Evolutionary conservation across 2,113 vertebrate species (phyloP).

Genomic region (Phoenicopterus ruber): DNA sequence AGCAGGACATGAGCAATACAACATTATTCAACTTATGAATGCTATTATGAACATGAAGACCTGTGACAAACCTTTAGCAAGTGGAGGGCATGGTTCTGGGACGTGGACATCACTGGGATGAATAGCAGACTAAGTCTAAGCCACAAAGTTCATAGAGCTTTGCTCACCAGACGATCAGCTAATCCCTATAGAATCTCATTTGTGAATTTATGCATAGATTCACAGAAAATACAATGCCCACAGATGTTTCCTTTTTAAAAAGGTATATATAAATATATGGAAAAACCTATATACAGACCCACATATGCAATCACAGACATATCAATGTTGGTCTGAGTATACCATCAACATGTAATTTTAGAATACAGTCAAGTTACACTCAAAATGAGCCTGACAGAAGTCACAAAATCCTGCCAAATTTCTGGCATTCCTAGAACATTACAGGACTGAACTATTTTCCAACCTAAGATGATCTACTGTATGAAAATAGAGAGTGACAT

Average conservation of each 20-base stretch:
- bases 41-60: neutral
- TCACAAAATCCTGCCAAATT: neutral
- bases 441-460: neutral
- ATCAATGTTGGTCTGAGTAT: neutral
- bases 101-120: neutral
- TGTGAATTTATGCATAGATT: neutral
- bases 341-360: neutral
- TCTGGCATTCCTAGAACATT: neutral
- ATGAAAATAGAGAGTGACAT: neutral
- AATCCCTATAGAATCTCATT: neutral
- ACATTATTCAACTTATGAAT: no score
- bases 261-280: no score
- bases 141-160: neutral
- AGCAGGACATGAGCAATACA: neutral
- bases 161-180: neutral
- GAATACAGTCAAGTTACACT: neutral
- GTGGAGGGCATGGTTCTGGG: neutral
- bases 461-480: neutral
- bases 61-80: neutral
- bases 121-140: neutral
- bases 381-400: neutral
- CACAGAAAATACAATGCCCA: neutral
- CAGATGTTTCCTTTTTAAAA: neutral
- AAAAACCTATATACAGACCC: neutral
- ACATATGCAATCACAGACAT: neutral